A percentile compares a stretch with the other conserved stretches of the same genome.
Evolutionary conservation across 2,888 invertebrate genomes (phyloP).

Genomic region (Nephrotoma appendiculata): DNA sequence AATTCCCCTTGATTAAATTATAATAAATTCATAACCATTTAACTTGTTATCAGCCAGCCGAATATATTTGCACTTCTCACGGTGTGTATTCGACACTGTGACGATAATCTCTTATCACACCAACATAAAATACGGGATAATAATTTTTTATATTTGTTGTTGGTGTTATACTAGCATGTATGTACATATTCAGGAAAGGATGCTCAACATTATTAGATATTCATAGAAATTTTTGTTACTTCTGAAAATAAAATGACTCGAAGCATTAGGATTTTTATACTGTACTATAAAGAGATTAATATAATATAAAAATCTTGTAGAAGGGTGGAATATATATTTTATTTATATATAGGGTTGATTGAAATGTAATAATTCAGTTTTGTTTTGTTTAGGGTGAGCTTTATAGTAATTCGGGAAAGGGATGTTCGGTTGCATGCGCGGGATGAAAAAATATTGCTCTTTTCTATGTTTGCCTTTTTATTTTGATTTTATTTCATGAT

Average conservation of each 20-base stretch:
- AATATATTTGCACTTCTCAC: neutral
- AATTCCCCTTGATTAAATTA: neutral
- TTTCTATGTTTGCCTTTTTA: neutral
- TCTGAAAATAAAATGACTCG: neutral
- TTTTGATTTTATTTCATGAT: neutral
- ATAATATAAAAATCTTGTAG: neutral
- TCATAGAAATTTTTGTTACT: neutral
- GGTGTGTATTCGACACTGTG: neutral
- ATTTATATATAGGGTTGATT: neutral
- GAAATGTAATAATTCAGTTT: neutral
- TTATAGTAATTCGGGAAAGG: neutral
- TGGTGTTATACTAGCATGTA: neutral
- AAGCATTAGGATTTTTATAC: neutral
- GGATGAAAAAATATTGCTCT: neutral
- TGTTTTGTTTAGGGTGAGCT: neutral
- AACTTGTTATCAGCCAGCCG: neutral
- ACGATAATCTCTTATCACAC: neutral
- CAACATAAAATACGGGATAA: neutral
- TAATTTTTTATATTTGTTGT: neutral
- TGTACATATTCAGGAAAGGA: neutral
- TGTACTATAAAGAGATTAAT: neutral
- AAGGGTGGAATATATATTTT: neutral
- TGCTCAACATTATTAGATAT: neutral
- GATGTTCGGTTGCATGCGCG: neutral
- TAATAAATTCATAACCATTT: neutral